Evolutionary conservation across 2,888 invertebrate species (phyloP).

Genomic region (Buathra laborator): DNA sequence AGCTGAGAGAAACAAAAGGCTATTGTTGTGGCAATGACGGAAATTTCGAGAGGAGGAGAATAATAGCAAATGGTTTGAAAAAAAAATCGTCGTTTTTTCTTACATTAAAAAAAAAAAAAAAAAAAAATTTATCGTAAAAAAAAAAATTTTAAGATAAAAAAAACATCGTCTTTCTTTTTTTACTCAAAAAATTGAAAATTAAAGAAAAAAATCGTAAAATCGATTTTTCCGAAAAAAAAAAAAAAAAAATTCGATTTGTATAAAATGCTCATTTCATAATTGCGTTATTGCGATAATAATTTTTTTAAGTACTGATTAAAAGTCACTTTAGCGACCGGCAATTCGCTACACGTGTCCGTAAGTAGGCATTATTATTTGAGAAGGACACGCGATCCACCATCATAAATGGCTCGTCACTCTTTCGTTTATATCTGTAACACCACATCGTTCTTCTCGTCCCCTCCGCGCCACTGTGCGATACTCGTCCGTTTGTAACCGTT

Average conservation of each 20-base stretch:
- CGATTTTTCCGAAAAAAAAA: background rate
- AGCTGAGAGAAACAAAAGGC: conserved; percentile 19
- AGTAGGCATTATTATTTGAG: conserved; percentile 15
- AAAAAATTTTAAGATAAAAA: background rate
- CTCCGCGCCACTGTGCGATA: conserved; percentile 4
- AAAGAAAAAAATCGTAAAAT: conserved; percentile 11
- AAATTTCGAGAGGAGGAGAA: background rate
- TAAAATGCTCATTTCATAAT: background rate
- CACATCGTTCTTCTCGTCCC: background rate
- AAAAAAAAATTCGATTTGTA: background rate
- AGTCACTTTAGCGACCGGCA: background rate
- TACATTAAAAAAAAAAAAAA: too few relatives aligned
- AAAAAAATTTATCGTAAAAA: too few relatives aligned
- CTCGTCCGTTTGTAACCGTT: conserved; percentile 8
- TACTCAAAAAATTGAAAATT: too few relatives aligned
- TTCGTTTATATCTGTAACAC: conserved; percentile 22
- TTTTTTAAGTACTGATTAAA: background rate
- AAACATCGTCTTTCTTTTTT: background rate
- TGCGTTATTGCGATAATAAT: background rate
- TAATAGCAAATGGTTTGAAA: background rate
- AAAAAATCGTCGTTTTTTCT: background rate
- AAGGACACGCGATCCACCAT: conserved; percentile 33
- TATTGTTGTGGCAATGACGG: conserved; percentile 13
- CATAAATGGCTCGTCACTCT: conserved; percentile 37
- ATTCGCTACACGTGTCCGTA: background rate